A percentile compares a stretch with the other conserved stretches of the same genome.
These are phyloP conservation scores for Borostomias antarcticus DNA, from an alignment of 2,797 vertebrate species.

Conservation along the genomic window DNA sequence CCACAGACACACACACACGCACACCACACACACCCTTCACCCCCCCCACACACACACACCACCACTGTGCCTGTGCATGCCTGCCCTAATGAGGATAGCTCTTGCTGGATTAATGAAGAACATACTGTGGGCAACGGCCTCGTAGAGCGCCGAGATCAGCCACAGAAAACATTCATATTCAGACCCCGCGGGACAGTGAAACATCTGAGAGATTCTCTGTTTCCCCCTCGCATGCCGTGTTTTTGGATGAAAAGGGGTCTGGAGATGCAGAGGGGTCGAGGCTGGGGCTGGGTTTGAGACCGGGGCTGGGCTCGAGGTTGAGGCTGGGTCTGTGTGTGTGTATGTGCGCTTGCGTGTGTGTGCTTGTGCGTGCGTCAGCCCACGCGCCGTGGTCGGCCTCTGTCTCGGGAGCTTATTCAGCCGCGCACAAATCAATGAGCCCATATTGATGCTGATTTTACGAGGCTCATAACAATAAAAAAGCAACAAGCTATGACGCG, in stretches of 20 bases:
- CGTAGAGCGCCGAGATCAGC: no score
- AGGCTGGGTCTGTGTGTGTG: slow-evolving; percentile 18
- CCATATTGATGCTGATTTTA: slow-evolving; percentile 72
- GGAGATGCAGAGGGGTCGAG: neutral
- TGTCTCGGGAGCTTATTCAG: slow-evolving; percentile 54
- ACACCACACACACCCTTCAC: neutral
- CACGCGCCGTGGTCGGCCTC: slow-evolving; percentile 29
- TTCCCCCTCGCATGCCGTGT: no score
- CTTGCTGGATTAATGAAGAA: neutral
- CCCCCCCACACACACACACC: slow-evolving; percentile 8
- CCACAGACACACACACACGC: neutral
- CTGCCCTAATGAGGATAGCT: neutral
- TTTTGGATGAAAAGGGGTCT: no score
- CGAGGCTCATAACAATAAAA: slow-evolving; percentile 75
- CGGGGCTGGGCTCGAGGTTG: slow-evolving; percentile 46
- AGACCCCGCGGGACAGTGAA: no score
- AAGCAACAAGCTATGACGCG: slow-evolving; percentile 74
- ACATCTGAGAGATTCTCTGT: no score
- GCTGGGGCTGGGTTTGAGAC: no score
- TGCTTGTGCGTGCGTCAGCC: slow-evolving; percentile 27
- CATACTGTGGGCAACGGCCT: no score
- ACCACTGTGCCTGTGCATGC: neutral
- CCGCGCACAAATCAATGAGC: slow-evolving; percentile 68
- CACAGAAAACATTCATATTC: no score
- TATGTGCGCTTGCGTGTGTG: slow-evolving; percentile 17